These are phyloP conservation scores for Trichacis sp. DNA, from an alignment of 2,888 invertebrate species.

Conservation along the genomic window DNA sequence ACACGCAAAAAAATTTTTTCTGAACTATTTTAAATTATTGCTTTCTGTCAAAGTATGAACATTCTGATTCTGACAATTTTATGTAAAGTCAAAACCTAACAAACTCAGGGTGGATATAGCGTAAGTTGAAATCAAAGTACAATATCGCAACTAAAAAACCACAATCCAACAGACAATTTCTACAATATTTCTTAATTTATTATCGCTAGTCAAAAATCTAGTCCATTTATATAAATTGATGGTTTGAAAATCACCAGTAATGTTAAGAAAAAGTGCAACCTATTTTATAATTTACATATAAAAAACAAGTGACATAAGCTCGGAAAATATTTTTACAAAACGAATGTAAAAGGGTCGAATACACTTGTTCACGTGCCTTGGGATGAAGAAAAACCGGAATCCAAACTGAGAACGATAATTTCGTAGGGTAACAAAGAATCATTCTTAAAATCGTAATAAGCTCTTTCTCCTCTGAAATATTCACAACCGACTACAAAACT, in stretches of 20 bases:
- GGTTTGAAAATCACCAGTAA: too few relatives aligned
- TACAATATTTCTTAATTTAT: constrained; percentile 26
- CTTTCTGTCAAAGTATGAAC: too few relatives aligned
- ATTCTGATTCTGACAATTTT: too few relatives aligned
- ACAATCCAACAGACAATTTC: constrained; percentile 39
- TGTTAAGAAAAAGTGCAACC: too few relatives aligned
- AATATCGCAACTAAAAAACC: constrained; percentile 62
- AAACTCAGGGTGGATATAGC: constrained; percentile 67
- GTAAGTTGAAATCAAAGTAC: constrained; percentile 68
- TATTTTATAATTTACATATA: too few relatives aligned
- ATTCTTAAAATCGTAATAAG: too few relatives aligned
- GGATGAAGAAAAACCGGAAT: constrained; percentile 56
- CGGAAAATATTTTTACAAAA: neutral
- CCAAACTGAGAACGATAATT: too few relatives aligned
- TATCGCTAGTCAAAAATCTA: constrained; percentile 9
- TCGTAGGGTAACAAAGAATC: too few relatives aligned
- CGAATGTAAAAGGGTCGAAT: constrained; percentile 23
- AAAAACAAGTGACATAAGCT: neutral
- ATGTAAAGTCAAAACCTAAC: constrained; percentile 44
- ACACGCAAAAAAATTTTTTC: too few relatives aligned
- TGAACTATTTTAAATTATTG: too few relatives aligned
- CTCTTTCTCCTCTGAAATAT: neutral
- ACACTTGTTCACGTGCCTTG: constrained; percentile 67
- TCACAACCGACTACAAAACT: too few relatives aligned
- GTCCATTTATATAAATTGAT: too few relatives aligned